A percentile compares a stretch with the other conserved stretches of the same genome.
These are phyloP conservation scores for Noctilio leporinus DNA, from an alignment of 2,113 vertebrate genomes.

Conservation along the genomic window DNA sequence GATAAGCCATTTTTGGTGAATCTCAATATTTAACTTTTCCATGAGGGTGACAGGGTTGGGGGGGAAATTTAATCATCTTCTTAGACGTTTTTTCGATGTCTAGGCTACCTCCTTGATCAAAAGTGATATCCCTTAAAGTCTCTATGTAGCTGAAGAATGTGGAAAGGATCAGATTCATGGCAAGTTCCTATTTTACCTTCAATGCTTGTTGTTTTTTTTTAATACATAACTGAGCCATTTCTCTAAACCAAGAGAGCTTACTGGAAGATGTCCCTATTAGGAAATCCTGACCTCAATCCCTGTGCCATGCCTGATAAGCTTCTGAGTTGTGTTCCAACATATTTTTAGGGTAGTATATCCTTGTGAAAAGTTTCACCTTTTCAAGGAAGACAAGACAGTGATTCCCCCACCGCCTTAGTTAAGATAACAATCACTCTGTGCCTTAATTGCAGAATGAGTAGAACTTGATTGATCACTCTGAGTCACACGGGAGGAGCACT, in stretches of 20 bases:
- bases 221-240: neutral
- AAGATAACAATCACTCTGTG: neutral
- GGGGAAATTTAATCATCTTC: neutral
- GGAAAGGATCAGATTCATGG: neutral
- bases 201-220: neutral
- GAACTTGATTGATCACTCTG: neutral
- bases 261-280: neutral
- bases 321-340: neutral
- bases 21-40: neutral
- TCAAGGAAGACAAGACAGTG: neutral
- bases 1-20: neutral
- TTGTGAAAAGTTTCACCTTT: neutral
- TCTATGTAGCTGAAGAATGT: neutral
- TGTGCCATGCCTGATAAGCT: neutral
- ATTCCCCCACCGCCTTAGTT: neutral
- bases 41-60: neutral
- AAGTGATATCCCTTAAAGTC: neutral
- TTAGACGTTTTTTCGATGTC: neutral
- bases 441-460: neutral
- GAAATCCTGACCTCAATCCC: constrained; percentile 29
- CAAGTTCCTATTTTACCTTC: neutral
- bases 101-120: neutral
- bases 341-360: neutral
- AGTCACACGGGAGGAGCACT: constrained; percentile 15
- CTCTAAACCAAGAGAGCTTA: neutral